Evolutionary conservation across 2,113 vertebrate species (phyloP).

Genomic region (Corapipo altera): DNA sequence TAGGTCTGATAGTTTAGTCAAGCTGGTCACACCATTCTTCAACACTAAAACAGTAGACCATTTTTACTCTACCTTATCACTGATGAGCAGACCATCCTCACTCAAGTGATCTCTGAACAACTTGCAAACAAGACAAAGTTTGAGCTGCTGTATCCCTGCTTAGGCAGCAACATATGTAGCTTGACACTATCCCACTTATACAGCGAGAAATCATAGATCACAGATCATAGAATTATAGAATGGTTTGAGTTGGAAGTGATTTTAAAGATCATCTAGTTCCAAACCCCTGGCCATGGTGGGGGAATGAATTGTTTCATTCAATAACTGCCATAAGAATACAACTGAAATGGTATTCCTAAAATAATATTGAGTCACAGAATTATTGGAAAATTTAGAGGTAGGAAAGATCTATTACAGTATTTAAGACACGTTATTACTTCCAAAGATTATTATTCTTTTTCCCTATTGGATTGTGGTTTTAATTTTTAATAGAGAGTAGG

Average conservation of each 20-base stretch:
- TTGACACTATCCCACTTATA: background rate
- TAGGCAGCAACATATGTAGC: background rate
- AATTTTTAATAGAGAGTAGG: background rate
- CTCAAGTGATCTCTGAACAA: background rate
- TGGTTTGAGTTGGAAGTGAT: background rate
- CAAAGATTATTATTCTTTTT: background rate
- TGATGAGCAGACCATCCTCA: background rate
- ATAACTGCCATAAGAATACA: background rate
- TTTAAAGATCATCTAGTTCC: background rate
- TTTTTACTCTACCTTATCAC: background rate
- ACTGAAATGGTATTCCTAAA: background rate
- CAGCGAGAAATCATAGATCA: background rate
- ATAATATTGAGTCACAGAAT: background rate
- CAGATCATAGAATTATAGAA: background rate
- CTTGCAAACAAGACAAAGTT: background rate
- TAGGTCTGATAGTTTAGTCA: background rate
- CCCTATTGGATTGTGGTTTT: background rate
- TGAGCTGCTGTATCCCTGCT: background rate
- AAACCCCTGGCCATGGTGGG: background rate
- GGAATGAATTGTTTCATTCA: background rate
- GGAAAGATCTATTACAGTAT: background rate
- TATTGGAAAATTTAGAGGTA: background rate
- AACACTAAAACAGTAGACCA: background rate
- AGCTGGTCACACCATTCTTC: background rate
- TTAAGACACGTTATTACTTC: background rate